Evolutionary conservation across 2,888 invertebrate genomes (phyloP).

Genomic region (Empis livida): DNA sequence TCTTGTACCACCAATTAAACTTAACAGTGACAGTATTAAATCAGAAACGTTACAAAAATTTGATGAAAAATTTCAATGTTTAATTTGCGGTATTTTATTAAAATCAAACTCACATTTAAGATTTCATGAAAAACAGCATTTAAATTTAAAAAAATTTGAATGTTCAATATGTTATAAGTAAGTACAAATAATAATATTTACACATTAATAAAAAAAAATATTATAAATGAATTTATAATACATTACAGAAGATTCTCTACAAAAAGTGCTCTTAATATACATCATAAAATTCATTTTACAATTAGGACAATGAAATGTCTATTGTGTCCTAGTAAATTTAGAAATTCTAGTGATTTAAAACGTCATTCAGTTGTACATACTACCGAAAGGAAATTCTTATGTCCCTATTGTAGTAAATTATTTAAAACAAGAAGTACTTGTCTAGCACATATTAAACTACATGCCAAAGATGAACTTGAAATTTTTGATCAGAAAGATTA

Average conservation of each 20-base stretch:
- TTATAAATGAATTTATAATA: not conserved
- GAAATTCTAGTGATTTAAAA: conserved; percentile 11
- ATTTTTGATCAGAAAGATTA: not conserved
- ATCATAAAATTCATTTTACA: conserved; percentile 13
- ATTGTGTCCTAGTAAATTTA: conserved; percentile 13
- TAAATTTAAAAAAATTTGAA: conserved; percentile 13
- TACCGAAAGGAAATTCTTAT: conserved; percentile 11
- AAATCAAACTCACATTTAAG: conserved; percentile 10
- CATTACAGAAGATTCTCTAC: conserved; percentile 12
- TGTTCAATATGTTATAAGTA: conserved; percentile 18
- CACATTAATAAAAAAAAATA: not conserved
- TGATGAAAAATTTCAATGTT: conserved; percentile 11
- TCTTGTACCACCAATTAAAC: conserved; percentile 12
- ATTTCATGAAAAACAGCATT: conserved; percentile 15
- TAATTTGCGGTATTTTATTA: conserved; percentile 14
- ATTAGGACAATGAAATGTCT: conserved; percentile 12
- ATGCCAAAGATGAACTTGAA: conserved; percentile 6
- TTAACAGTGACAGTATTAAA: not conserved
- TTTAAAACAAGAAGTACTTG: conserved; percentile 13
- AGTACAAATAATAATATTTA: too few species aligned
- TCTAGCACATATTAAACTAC: conserved; percentile 12
- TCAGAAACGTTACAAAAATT: conserved; percentile 5
- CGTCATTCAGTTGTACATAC: conserved; percentile 15
- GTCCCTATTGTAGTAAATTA: conserved; percentile 13
- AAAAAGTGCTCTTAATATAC: conserved; percentile 14